phyloP scores from a whole-genome alignment of 2,888 invertebrate genomes.

The Agriopis marginaria region DNA sequence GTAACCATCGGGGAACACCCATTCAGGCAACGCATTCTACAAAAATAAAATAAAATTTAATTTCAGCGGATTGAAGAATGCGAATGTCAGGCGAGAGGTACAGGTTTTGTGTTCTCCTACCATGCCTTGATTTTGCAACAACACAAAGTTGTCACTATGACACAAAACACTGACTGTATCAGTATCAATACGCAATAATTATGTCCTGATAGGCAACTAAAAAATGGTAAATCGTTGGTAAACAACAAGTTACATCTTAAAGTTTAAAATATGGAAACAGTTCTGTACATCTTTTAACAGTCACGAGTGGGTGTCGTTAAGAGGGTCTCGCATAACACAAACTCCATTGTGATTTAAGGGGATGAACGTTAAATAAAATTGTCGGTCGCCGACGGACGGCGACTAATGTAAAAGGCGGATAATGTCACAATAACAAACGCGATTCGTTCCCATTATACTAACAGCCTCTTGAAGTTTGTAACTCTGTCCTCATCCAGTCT shows the following conservation, averaged over 20 bases:
- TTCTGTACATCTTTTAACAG: conserved; percentile 1
- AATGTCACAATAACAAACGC: conserved; percentile 52
- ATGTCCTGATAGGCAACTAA: no score
- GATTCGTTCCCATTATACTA: conserved; percentile 60
- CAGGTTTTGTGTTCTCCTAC: no score
- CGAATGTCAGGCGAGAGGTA: no score
- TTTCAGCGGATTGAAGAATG: no score
- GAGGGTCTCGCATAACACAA: conserved; percentile 16
- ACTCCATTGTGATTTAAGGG: conserved; percentile 27
- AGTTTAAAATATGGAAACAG: neutral
- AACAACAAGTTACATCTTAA: neutral
- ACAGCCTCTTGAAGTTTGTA: conserved; percentile 62
- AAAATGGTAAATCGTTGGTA: neutral
- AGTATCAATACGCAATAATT: no score
- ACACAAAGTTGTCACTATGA: no score
- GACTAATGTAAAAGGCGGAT: conserved; percentile 45
- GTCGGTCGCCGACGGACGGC: conserved; percentile 21
- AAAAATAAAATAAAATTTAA: no score
- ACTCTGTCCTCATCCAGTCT: conserved; percentile 53
- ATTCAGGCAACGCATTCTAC: no score
- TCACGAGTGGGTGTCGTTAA: conserved; percentile 7
- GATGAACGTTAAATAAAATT: conserved; percentile 36
- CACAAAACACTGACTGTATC: no score
- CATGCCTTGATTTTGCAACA: no score
- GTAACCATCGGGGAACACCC: no score